Evolutionary conservation across 2,888 invertebrate genomes (phyloP), one percentile per base, ranked within the genome.

Genomic region (Hemaris fuciformis): DNA sequence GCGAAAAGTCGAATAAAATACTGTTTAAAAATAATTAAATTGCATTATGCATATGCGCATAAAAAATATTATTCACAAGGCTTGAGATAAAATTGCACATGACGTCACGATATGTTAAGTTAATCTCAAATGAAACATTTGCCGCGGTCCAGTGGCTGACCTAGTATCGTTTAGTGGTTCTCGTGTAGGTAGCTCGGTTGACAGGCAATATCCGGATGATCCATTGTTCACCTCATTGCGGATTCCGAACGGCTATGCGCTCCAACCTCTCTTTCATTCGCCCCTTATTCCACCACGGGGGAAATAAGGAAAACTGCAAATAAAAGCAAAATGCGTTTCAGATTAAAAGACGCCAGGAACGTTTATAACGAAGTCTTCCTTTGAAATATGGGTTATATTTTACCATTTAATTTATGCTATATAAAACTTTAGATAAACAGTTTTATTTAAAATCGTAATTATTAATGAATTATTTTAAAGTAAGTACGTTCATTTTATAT

Each of bases 161-260:
- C 78, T 73, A 77, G 77, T 75, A 73, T 72, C 74, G 79, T 69
- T 71, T 72, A 76, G 76, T 70, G 66, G 67, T 67, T 73, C 70
- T 70, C 69, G 76, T 77, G 78, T 82, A 80, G 79, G 79, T 80
- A 79, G 77, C 78, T 75, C 79, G 71, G 83, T 85, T 88, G 89
- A 90, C 89, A 89, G 85, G 87, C 89, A 90, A 90, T 90, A 89
- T 90, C 89, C 89, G 89, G 83, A 84, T 88, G 88, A 91, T 88
- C 87, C 88, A 89, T 90, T 90, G 90, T 89, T 85, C 88, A 80
- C 79, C 88, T 90, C 90, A 91, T 91, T 89, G 88, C 76, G 84
- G 84, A 90, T 89, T 90, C 89, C 75, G 79, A 76, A 73, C 85
- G 76, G 71, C 78, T 75, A 76, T 78, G 74, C 74, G 78, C 80